Percentiles rank a stretch among this genome's conserved stretches.
These are phyloP conservation scores for Thamnophis sirtalis DNA, from an alignment of 2,113 vertebrate species.

Conservation along the genomic window DNA sequence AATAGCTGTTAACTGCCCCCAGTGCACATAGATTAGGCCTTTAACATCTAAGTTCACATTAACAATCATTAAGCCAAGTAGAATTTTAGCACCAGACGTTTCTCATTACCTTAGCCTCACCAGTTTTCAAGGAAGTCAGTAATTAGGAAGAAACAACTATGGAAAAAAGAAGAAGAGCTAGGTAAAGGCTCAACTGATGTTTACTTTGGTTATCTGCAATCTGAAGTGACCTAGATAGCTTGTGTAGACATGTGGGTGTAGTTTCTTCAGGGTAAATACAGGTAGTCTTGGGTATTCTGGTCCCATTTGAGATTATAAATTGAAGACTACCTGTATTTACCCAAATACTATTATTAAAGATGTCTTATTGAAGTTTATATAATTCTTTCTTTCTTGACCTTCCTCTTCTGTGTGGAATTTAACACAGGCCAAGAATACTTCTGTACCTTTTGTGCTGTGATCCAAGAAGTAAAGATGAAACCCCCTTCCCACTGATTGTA, in stretches of 20 bases:
- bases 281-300: neutral
- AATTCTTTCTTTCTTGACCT: neutral
- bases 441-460: neutral
- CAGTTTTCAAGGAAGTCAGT: neutral
- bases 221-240: neutral
- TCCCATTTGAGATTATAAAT: neutral
- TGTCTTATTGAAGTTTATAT: neutral
- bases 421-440: neutral
- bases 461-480: neutral
- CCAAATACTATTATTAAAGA: neutral
- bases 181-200: neutral
- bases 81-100: neutral
- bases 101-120: neutral
- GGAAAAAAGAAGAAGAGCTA: neutral
- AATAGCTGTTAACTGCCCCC: neutral
- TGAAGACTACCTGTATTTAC: neutral
- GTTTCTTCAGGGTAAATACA: neutral
- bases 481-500: neutral
- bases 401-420: neutral
- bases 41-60: neutral
- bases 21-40: neutral
- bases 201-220: neutral
- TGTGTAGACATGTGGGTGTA: neutral
- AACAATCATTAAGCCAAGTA: neutral
- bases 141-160: neutral